Evolutionary conservation across 30 jellyfish, hydroid and myxozoan species (phyloP), one percentile per base, ranked within the genome.

Genomic region (Nemopilema nomurai): DNA sequence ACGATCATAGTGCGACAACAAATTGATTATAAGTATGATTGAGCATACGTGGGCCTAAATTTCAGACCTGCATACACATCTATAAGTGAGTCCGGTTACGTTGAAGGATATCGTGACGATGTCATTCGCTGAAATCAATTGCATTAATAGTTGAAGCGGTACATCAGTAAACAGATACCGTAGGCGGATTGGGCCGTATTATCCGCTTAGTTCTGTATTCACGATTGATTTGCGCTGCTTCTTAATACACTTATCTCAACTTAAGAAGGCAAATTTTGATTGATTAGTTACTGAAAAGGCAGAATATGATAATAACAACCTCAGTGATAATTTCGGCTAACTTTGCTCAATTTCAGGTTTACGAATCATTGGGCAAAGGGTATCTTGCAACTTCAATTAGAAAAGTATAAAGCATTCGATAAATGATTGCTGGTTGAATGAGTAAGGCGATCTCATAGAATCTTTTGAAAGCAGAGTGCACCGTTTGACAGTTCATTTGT

Each of bases 201-300:
- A 73, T 73, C 83, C 83, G 83, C 28, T 73, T 33, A 73, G 83
- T 23, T 63, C 22, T 30, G 51, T 31, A 22, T 25, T 20, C n/a
- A 22, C 23, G 83, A 27, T 73, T 73, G 51, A 73, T 73, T 32
- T 66, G 69, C 83, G 33, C 33, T 18, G 23, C 20, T 22, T 73
- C 41, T 31, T 31, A 33, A 73, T 73, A 41, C 23, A 22, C 28
- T 33, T 49, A 73, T 32, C 33, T 16, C n/a, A 13, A 73, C 69
- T 31, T 41, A 41, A 41, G 57, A 20, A 22, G 83, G n/a, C 83
- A 73, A 17, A 73, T 73, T 73, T 73, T 73, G 83, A 73, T 73
- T 41, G 69, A 73, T 73, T 68, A 33, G 51, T 16, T 18, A 32
- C 49, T 41, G 57, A 6, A 41, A 13, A 41, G 13, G 13, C 57